Conservation (phyloP, 1,140 invertebrate species). For the Drosophila lini region DNA sequence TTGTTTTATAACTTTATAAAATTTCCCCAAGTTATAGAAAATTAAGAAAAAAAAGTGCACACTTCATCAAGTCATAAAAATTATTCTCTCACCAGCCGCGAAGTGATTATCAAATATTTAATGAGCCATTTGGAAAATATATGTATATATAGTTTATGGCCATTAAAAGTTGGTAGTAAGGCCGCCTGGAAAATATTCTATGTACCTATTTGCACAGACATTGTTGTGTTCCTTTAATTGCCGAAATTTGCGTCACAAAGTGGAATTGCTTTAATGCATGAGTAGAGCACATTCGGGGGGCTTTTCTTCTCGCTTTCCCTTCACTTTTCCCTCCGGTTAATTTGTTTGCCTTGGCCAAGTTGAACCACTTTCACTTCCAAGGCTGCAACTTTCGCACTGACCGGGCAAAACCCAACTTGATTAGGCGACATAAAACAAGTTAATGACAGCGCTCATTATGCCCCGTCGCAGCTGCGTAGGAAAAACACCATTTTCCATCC, state of each 20-base stretch:
- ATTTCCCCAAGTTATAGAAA: neutral
- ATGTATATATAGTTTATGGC: neutral
- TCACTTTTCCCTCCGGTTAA: neutral
- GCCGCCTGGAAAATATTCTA: neutral
- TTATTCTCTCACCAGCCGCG: neutral
- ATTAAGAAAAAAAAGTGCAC: neutral
- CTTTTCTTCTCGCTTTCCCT: neutral
- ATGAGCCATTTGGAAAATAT: slow-evolving; percentile 10
- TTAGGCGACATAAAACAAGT: slow-evolving; percentile 77
- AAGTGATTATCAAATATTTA: slow-evolving; percentile 13
- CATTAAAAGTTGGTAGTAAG: neutral
- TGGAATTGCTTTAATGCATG: slow-evolving; percentile 6
- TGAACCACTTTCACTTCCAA: slow-evolving; percentile 16
- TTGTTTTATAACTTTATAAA: neutral
- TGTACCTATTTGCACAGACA: slow-evolving; percentile 1
- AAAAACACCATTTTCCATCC: slow-evolving; percentile 1
- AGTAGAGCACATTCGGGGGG: slow-evolving; percentile 1
- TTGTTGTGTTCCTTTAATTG: slow-evolving; percentile 29
- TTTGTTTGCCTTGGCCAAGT: slow-evolving; percentile 24
- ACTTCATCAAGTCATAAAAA: neutral
- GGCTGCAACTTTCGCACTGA: slow-evolving; percentile 13
- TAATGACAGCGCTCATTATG: slow-evolving; percentile 75
- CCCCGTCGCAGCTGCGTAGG: slow-evolving; percentile 22
- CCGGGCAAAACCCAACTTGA: slow-evolving; percentile 53
- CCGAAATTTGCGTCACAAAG: slow-evolving; percentile 24